Evolutionary conservation across 2,113 vertebrate genomes (phyloP).

Genomic region (Eulemur macaco): DNA sequence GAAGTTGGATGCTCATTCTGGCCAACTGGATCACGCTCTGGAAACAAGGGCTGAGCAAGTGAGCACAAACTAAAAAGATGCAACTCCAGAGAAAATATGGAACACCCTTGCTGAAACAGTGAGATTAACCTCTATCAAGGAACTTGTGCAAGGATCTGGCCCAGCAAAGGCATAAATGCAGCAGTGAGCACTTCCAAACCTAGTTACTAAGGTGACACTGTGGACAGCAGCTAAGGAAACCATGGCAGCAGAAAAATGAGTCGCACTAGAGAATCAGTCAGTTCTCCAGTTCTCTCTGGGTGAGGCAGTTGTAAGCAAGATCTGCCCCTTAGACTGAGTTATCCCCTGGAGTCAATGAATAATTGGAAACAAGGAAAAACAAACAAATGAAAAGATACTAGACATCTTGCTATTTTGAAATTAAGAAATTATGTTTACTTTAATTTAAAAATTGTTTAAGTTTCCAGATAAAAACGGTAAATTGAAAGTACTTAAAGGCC

Average conservation of each 20-base stretch:
- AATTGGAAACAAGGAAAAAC: background rate
- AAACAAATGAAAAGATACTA: background rate
- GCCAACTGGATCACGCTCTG: background rate
- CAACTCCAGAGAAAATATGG: background rate
- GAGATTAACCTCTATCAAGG: background rate
- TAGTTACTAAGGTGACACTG: background rate
- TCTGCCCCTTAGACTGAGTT: background rate
- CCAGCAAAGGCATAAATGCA: background rate
- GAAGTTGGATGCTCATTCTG: background rate
- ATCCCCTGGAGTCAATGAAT: background rate
- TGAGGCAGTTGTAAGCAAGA: background rate
- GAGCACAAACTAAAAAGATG: background rate
- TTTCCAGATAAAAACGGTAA: background rate
- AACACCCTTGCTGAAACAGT: background rate
- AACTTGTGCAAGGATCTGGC: background rate
- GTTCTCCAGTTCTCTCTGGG: background rate
- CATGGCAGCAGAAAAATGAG: background rate
- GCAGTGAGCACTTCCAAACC: background rate
- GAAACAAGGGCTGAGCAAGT: background rate
- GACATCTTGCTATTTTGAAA: background rate
- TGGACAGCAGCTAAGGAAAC: background rate
- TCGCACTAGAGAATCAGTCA: background rate
- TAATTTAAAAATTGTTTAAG: background rate
- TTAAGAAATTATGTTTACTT: background rate
- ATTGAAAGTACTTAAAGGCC: background rate